Conservation (phyloP, 2,888 invertebrate species). For the Ennomos quercinarius region DNA sequence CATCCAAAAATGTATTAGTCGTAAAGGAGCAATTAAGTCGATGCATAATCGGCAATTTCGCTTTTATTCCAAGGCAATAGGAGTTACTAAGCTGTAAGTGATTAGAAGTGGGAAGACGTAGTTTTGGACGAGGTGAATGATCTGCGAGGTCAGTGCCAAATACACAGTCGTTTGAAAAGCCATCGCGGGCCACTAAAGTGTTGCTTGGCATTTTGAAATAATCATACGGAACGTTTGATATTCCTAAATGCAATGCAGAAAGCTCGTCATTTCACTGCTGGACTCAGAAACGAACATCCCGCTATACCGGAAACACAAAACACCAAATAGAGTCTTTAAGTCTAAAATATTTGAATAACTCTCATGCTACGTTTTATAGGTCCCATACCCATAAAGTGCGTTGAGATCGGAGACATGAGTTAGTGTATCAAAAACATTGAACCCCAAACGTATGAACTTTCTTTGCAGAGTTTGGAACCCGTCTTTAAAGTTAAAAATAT, state of each 20-base stretch:
- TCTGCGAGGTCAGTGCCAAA: slow-evolving; percentile 82
- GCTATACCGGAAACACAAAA: slow-evolving; percentile 2
- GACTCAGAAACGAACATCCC: slow-evolving; percentile 18
- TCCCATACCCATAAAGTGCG: slow-evolving; percentile 66
- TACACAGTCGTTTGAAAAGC: slow-evolving; percentile 60
- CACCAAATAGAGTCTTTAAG: neutral
- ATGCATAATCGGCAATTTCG: slow-evolving; percentile 14
- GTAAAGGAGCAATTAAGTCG: slow-evolving; percentile 11
- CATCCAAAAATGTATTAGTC: slow-evolving; percentile 23
- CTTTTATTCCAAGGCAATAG: slow-evolving; percentile 27
- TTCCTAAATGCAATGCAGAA: slow-evolving; percentile 41
- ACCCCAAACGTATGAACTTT: slow-evolving; percentile 62
- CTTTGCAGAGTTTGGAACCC: slow-evolving; percentile 43
- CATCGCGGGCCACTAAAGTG: slow-evolving; percentile 69
- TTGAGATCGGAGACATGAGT: slow-evolving; percentile 70
- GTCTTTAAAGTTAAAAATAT: slow-evolving; percentile 5
- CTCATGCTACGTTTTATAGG: slow-evolving; percentile 68
- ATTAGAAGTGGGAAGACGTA: slow-evolving; percentile 28
- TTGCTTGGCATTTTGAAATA: slow-evolving; percentile 51
- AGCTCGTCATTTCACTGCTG: slow-evolving; percentile 14
- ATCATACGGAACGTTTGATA: slow-evolving; percentile 36
- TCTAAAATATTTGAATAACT: slow-evolving; percentile 24
- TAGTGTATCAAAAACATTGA: slow-evolving; percentile 77
- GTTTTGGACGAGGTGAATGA: slow-evolving; percentile 63
- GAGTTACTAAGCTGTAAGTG: slow-evolving; percentile 14